Evolutionary conservation across 2,797 vertebrate genomes (phyloP).

Genomic region (Pangasius macronema): DNA sequence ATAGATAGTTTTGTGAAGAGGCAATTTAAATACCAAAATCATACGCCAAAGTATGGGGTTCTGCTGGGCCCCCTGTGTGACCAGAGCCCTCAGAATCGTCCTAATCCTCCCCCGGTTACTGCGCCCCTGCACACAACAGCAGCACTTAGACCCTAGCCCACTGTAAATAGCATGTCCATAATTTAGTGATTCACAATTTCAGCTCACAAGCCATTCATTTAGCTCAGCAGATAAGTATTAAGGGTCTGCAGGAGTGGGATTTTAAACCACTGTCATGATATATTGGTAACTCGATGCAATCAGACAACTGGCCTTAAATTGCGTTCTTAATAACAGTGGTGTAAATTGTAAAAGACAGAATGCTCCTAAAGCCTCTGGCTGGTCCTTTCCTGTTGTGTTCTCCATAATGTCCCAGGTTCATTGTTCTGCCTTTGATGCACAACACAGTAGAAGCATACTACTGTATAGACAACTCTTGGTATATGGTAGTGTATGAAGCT

Average conservation of each 20-base stretch:
- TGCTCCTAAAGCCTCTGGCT: neutral
- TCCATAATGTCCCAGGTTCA: neutral
- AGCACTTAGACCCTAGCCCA: neutral
- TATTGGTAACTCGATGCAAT: neutral
- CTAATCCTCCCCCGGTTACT: no score
- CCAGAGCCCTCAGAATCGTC: no score
- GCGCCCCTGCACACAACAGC: neutral
- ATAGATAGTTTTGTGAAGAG: no score
- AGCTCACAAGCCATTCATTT: neutral
- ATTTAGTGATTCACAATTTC: neutral
- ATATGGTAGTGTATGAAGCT: neutral
- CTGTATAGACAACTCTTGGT: neutral
- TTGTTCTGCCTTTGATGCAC: neutral
- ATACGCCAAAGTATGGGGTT: no score
- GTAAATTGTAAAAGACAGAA: neutral
- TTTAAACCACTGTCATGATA: neutral
- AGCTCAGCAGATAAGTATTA: neutral
- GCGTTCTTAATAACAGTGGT: neutral
- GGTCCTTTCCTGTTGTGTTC: neutral
- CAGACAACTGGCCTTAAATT: neutral
- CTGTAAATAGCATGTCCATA: neutral
- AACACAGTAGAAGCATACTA: neutral
- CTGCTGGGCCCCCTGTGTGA: no score
- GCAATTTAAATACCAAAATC: no score
- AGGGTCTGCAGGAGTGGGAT: neutral